phyloP scores from a whole-genome alignment of 2,797 vertebrate genomes.

The Danio kyathit region DNA sequence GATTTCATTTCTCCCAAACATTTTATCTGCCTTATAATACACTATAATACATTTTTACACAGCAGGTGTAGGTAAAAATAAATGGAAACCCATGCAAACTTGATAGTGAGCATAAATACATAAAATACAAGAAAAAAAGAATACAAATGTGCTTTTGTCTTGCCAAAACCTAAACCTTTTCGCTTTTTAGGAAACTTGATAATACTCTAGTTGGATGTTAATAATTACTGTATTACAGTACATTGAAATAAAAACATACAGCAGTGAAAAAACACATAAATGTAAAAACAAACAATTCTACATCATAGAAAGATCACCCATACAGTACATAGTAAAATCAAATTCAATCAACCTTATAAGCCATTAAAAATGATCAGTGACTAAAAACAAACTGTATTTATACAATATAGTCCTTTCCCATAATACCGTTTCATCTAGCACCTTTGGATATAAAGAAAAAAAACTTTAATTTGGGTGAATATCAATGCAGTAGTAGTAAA shows the following conservation, averaged over 20 bases:
- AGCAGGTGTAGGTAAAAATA: constrained; percentile 14
- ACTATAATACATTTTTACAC: constrained; percentile 57
- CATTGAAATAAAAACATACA: constrained; percentile 2
- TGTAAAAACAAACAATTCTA: not conserved
- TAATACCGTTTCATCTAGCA: constrained; percentile 79
- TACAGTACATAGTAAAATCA: not conserved
- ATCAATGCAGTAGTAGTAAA: constrained; percentile 60
- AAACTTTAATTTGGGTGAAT: constrained; percentile 65
- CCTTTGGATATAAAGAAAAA: constrained; percentile 76
- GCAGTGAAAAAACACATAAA: not conserved
- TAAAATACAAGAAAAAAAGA: constrained; percentile 8
- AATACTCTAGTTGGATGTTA: not conserved
- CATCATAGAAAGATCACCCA: not conserved
- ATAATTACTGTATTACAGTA: not conserved
- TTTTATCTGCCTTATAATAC: constrained; percentile 47
- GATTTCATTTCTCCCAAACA: constrained; percentile 16
- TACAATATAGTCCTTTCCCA: constrained; percentile 59
- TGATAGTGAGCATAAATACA: constrained; percentile 28
- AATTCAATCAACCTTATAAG: not conserved
- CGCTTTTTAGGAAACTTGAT: not conserved
- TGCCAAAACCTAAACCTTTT: not conserved
- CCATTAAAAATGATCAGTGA: constrained; percentile 5
- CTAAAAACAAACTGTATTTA: constrained; percentile 9
- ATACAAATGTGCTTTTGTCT: constrained; percentile 5
- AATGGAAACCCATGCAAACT: constrained; percentile 34